Evolutionary conservation across 92 coral and sea anemone genomes (phyloP).

Genomic region (Phenganax stokvisi): DNA sequence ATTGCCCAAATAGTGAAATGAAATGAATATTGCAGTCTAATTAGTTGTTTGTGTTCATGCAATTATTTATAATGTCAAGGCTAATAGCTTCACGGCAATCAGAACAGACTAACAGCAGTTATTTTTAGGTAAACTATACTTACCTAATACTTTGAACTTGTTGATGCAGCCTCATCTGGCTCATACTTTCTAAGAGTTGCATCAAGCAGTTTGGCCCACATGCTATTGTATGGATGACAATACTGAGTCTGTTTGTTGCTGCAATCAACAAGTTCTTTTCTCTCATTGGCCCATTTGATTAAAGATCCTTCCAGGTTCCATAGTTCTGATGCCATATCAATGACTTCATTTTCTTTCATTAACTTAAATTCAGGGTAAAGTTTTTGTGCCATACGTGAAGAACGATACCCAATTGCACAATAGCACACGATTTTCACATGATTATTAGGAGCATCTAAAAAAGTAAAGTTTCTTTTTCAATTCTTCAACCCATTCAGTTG

Average conservation of each 20-base stretch:
- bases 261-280: constrained; percentile 54
- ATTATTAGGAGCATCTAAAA: neutral
- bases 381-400: constrained; percentile 61
- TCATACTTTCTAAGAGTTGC: constrained; percentile 54
- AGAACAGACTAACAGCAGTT: no score
- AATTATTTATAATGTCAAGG: no score
- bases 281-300: constrained; percentile 95
- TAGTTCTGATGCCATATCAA: constrained; percentile 47
- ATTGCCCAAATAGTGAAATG: no score
- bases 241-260: constrained; percentile 38
- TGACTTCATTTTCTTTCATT: constrained; percentile 37
- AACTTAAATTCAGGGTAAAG: constrained; percentile 53
- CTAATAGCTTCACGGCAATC: no score
- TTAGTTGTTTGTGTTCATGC: no score
- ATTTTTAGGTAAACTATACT: no score
- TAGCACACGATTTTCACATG: constrained; percentile 64
- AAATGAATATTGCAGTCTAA: no score
- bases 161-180: constrained; percentile 32
- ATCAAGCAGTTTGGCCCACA: constrained; percentile 78
- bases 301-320: constrained; percentile 89
- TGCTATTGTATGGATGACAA: constrained; percentile 73
- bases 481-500: neutral
- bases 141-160: neutral
- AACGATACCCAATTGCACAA: constrained; percentile 89
- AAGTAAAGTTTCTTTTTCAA: neutral